Base-by-base conservation (phyloP, 2,888 invertebrate species). In the Tolmerus cingulatus region DNA sequence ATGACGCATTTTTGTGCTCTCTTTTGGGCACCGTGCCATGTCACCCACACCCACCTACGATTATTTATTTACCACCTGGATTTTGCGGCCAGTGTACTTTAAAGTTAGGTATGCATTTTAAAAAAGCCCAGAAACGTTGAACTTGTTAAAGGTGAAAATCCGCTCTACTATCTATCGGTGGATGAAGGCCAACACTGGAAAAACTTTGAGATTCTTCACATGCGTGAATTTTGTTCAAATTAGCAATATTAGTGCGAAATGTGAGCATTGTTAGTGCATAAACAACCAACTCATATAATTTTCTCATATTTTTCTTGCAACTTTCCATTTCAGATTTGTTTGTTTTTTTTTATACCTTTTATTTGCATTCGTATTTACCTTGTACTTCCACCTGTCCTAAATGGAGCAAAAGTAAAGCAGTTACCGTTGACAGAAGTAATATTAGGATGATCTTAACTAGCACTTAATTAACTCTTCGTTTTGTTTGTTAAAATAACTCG, bases 1-100 rank as follows among this genome's bases (percentile, higher is more conserved):
- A 78, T 78, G 78, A 78, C 78, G 78, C 78, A 78, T 78, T 78
- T 78, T 78, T 14, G n/a, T 40, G 43, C 37, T 78, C 78, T n/a
- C 43, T 23, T 37, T 78, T 40, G 23, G 43, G 43, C 46, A 78
- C 12, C 14, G 66, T 23, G 23, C 78, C 43, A 43, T 23, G 23
- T 27, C 43, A 43, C 43, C 43, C 43, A 23, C 78, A 78, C 19
- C 78, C 23, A 66, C 5, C 0, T 23, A 66, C 66, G 66, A 27
- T 66, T 23, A 23, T 8, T 3, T 55, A 66, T 27, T 23, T 66
- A 23, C 27, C 27, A 66, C 66, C 66, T 66, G 66, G 5, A n/a
- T 12, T 8, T 37, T 37, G 40, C n/a, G 40, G 77, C 40, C 40
- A 34, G n/a, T 37, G 77, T 77, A 77, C 77, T 37, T 74, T 30